phyloP scores from a whole-genome alignment of 2,113 vertebrate species.

The Rattus norvegicus region GRCr8 NC_086019.1:115154001-115154500 shows the following conservation, averaged over 20 bases:
- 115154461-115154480: background rate
- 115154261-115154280: background rate
- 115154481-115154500: background rate
- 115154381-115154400: background rate
- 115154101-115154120: background rate
- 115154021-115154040: background rate
- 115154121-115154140: background rate
- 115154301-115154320: background rate
- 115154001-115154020: background rate
- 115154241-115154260: background rate
- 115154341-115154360: background rate
- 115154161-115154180: background rate
- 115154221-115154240: background rate
- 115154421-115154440: background rate
- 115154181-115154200: background rate
- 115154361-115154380: background rate
- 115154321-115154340: background rate
- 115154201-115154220: background rate
- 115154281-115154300: background rate
- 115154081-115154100: background rate
- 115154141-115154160: background rate
- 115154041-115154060: background rate
- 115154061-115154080: background rate
- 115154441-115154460: background rate
- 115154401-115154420: background rate